A percentile compares a stretch with the other conserved stretches of the same genome.
phyloP scores from a whole-genome alignment of 2,888 invertebrate genomes.

The Amphipoea oculea region DNA sequence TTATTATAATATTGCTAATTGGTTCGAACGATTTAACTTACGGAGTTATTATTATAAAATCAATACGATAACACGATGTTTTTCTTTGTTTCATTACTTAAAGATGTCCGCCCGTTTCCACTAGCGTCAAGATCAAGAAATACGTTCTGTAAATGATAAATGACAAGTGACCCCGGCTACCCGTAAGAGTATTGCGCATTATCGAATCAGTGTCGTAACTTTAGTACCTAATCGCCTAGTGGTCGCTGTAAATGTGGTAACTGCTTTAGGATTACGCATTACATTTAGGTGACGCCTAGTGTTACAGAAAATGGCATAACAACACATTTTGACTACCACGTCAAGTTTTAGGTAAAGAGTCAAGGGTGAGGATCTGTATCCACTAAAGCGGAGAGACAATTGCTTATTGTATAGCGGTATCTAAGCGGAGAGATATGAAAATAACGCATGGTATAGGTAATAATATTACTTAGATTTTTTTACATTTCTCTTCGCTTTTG shows the following conservation, averaged over 20 bases:
- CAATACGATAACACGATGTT: slow-evolving; percentile 9
- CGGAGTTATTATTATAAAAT: background rate
- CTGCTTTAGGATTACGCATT: background rate
- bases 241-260: background rate
- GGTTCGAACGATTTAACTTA: background rate
- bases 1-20: slow-evolving; percentile 13
- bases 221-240: background rate
- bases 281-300: background rate
- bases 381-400: background rate
- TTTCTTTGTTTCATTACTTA: slow-evolving; percentile 3
- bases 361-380: background rate
- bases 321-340: background rate
- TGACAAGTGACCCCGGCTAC: background rate
- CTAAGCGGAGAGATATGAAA: background rate
- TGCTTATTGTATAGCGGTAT: background rate
- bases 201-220: background rate
- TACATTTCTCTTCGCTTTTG: background rate
- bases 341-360: background rate
- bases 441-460: background rate
- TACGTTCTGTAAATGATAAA: background rate
- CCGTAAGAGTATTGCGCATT: background rate
- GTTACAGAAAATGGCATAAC: background rate
- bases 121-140: background rate
- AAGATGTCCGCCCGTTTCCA: background rate
- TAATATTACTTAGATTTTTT: background rate